Conservation (phyloP, 2,113 vertebrate genomes). For the Orycteropus afer region DNA sequence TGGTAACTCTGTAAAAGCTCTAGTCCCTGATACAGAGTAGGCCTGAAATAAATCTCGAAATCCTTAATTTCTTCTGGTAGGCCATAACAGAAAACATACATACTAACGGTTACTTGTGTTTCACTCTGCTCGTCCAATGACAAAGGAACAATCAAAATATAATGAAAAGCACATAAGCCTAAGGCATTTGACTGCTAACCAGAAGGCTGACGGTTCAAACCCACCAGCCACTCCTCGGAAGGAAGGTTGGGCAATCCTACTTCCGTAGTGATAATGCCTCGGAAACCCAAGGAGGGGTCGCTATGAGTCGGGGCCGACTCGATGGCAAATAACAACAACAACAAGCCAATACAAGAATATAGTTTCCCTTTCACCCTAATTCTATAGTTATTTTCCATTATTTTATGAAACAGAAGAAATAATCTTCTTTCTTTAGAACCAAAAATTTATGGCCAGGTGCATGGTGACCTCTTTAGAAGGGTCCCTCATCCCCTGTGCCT, state of each 20-base stretch:
- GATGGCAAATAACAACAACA: too few species aligned
- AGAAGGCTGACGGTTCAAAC: too few species aligned
- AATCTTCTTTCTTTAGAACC: background rate
- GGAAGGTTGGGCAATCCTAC: too few species aligned
- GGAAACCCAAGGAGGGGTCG: too few species aligned
- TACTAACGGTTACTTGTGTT: background rate
- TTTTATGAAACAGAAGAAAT: background rate
- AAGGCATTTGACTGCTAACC: too few species aligned
- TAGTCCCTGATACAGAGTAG: background rate
- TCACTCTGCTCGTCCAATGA: background rate
- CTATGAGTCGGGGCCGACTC: too few species aligned
- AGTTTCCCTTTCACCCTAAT: background rate
- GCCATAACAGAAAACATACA: background rate
- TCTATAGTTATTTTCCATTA: background rate
- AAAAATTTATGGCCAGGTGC: background rate
- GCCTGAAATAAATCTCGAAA: background rate
- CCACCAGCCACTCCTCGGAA: too few species aligned
- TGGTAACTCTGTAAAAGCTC: rapidly evolving
- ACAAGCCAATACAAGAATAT: background rate
- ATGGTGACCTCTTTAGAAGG: background rate
- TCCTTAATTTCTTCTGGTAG: background rate
- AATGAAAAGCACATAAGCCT: background rate
- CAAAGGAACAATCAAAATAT: background rate
- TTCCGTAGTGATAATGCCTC: too few species aligned
- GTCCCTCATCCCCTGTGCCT: background rate